Evolutionary conservation across 1,140 invertebrate species (phyloP).

Genomic region (Stenopsyche tienmushanensis): DNA sequence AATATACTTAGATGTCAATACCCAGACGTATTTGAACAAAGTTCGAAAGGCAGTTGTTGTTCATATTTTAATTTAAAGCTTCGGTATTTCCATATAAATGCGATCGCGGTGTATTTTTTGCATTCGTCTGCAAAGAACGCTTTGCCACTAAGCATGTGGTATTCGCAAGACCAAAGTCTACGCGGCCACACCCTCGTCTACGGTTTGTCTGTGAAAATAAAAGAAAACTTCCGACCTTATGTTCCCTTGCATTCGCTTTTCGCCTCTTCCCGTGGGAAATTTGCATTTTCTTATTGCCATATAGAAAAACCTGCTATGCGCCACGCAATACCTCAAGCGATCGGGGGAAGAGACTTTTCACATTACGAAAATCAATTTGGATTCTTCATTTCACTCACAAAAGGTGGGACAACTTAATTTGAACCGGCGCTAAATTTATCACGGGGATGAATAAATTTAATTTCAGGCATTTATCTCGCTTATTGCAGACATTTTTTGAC

Average conservation of each 20-base stretch:
- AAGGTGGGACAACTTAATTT: constrained; percentile 33
- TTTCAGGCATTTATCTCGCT: no score
- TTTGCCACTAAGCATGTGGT: no score
- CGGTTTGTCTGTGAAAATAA: constrained; percentile 25
- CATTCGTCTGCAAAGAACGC: no score
- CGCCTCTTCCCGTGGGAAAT: constrained; percentile 35
- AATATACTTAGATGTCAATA: no score
- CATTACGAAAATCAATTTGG: constrained; percentile 40
- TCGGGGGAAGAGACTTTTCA: constrained; percentile 35
- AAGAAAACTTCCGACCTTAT: constrained; percentile 33
- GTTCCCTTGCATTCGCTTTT: constrained; percentile 29
- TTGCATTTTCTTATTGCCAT: constrained; percentile 39
- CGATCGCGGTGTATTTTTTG: no score
- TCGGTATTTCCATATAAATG: no score
- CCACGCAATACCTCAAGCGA: constrained; percentile 26
- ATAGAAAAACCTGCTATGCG: constrained; percentile 21
- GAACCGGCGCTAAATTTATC: constrained; percentile 14
- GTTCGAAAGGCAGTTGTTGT: no score
- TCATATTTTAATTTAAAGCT: no score
- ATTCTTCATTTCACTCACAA: constrained; percentile 17
- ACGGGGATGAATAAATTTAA: no score
- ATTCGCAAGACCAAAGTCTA: no score
- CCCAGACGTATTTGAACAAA: no score
- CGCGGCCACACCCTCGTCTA: not conserved
- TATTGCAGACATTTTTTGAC: no score